Evolutionary conservation across 2,797 vertebrate genomes (phyloP).

Genomic region (Sylvia borin): DNA sequence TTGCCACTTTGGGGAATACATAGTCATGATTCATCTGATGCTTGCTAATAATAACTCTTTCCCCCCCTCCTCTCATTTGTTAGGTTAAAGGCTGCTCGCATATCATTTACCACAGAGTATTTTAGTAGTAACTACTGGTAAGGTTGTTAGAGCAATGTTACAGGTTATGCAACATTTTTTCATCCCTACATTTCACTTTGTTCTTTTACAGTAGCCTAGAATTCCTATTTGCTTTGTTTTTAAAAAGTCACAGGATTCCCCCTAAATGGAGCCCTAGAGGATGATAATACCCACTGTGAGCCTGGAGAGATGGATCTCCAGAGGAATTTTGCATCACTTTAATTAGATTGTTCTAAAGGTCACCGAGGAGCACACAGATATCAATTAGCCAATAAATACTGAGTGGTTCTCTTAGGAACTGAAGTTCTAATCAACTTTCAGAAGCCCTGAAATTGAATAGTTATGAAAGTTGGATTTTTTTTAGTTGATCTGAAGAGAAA

Average conservation of each 20-base stretch:
- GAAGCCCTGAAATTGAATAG: neutral
- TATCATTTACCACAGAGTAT: neutral
- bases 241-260: neutral
- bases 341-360: neutral
- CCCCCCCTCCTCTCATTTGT: neutral
- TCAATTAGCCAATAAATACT: neutral
- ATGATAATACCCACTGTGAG: neutral
- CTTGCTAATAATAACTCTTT: constrained; percentile 32
- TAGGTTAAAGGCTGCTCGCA: constrained; percentile 8
- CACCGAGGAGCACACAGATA: neutral
- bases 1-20: constrained; percentile 20
- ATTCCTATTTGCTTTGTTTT: neutral
- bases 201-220: neutral
- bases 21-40: constrained; percentile 21
- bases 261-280: neutral
- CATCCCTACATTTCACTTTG: neutral
- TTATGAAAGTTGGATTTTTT: neutral
- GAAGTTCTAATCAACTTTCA: neutral
- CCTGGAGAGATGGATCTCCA: neutral
- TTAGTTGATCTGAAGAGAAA: neutral
- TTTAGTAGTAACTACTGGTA: neutral
- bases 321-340: neutral
- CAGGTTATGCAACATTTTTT: neutral
- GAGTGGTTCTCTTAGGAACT: neutral
- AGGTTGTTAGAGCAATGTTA: neutral